phyloP scores from a whole-genome alignment of 2,888 invertebrate genomes.

The Apodemia zela region DNA sequence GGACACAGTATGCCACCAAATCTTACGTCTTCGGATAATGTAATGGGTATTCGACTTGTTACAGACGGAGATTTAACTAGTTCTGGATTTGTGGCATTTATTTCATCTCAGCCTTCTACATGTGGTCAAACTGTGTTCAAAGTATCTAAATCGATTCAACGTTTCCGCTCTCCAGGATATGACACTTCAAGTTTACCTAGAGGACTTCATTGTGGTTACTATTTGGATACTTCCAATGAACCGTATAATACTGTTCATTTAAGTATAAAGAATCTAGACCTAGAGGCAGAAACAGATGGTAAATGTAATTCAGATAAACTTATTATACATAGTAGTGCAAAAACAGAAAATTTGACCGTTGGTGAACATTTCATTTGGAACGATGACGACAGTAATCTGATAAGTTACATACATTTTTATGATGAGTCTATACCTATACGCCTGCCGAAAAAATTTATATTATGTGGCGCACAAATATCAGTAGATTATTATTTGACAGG shows the following conservation, averaged over 20 bases:
- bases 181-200: slow-evolving; percentile 49
- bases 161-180: slow-evolving; percentile 56
- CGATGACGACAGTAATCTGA: slow-evolving; percentile 39
- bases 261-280: slow-evolving; percentile 47
- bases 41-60: slow-evolving; percentile 83
- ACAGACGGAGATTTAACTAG: slow-evolving; percentile 82
- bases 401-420: slow-evolving; percentile 40
- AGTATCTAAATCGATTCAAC: slow-evolving; percentile 38
- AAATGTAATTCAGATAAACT: slow-evolving; percentile 58
- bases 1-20: no score
- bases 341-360: slow-evolving; percentile 41
- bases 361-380: slow-evolving; percentile 52
- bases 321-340: slow-evolving; percentile 42
- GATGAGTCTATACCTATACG: slow-evolving; percentile 28
- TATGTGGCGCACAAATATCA: slow-evolving; percentile 47
- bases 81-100: slow-evolving; percentile 82
- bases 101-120: slow-evolving; percentile 65
- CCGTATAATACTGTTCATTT: slow-evolving; percentile 42
- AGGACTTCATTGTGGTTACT: slow-evolving; percentile 58
- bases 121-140: slow-evolving; percentile 51
- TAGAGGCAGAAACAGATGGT: slow-evolving; percentile 44
- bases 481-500: slow-evolving; percentile 35
- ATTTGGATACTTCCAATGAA: slow-evolving; percentile 37
- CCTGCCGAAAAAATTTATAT: slow-evolving; percentile 28
- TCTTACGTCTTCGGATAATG: slow-evolving; percentile 81